A percentile compares a stretch with the other conserved stretches of the same genome.
These are phyloP conservation scores for Pygoscelis adeliae DNA, from an alignment of 2,113 vertebrate genomes.

Conservation along the genomic window DNA sequence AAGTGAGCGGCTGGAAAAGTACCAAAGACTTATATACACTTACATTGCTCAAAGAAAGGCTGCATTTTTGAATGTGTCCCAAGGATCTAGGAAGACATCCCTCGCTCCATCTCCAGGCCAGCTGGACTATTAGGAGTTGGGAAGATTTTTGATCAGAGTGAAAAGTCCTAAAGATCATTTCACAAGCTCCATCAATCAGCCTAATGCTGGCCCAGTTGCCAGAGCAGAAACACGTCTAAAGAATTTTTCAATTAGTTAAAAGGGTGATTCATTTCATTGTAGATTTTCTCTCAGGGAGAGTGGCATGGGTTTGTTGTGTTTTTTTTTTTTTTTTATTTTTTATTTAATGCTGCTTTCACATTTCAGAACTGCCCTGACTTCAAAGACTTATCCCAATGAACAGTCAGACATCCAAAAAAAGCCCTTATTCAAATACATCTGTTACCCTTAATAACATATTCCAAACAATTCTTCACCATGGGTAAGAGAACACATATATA, in stretches of 20 bases:
- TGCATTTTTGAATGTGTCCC: background rate
- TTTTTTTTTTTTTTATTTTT: background rate
- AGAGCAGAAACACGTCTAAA: background rate
- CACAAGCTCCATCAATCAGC: background rate
- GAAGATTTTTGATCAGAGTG: background rate
- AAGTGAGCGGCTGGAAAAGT: background rate
- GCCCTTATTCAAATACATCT: background rate
- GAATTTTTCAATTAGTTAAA: background rate
- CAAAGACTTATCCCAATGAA: background rate
- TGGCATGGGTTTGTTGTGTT: background rate
- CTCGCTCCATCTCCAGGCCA: accelerated
- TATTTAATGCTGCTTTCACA: background rate
- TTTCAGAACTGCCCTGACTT: background rate
- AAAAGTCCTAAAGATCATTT: background rate
- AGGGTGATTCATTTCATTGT: background rate
- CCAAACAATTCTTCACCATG: background rate
- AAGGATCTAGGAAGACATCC: background rate
- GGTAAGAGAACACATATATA: background rate
- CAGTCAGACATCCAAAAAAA: background rate
- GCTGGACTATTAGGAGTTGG: background rate
- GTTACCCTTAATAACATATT: background rate
- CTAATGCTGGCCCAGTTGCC: background rate
- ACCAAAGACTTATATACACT: background rate
- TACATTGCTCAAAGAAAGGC: background rate
- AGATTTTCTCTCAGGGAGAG: background rate